Percentiles rank a stretch among this genome's conserved stretches.
These are phyloP conservation scores for Campaea margaritaria DNA, from an alignment of 2,888 invertebrate species.

Conservation along the genomic window DNA sequence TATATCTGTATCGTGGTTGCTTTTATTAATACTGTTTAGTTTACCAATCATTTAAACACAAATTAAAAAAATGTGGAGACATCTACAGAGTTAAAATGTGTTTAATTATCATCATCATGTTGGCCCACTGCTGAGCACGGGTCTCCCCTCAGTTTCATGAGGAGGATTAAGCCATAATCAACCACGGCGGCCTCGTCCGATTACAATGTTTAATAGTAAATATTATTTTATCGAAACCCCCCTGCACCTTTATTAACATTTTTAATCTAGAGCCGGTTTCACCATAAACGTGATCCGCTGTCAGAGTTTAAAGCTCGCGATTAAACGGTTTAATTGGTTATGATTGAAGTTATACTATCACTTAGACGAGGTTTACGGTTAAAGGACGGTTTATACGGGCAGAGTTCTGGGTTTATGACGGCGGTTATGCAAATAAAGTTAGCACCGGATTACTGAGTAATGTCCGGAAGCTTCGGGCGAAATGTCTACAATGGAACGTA, in stretches of 20 bases:
- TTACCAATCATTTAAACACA: no score
- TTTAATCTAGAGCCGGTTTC: not conserved
- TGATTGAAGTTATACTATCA: constrained; percentile 33
- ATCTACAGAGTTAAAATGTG: no score
- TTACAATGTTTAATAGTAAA: no score
- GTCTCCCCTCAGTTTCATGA: no score
- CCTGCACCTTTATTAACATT: not conserved
- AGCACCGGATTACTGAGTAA: not conserved
- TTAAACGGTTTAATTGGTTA: constrained; percentile 31
- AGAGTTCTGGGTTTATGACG: constrained; percentile 8
- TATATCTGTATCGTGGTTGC: no score
- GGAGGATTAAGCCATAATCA: no score
- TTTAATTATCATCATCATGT: no score
- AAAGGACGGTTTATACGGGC: constrained; percentile 12
- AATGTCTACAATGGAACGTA: not conserved
- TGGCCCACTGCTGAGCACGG: no score
- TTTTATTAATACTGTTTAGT: no score
- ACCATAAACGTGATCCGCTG: constrained; percentile 10
- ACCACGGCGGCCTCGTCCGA: no score
- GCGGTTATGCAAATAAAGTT: constrained; percentile 10
- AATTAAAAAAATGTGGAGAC: no score
- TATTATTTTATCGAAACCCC: no score
- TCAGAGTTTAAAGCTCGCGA: constrained; percentile 20
- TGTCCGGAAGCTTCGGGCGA: not conserved
- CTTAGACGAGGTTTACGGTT: constrained; percentile 18